Conservation (phyloP, 2,797 vertebrate genomes). For the Mus caroli region DNA sequence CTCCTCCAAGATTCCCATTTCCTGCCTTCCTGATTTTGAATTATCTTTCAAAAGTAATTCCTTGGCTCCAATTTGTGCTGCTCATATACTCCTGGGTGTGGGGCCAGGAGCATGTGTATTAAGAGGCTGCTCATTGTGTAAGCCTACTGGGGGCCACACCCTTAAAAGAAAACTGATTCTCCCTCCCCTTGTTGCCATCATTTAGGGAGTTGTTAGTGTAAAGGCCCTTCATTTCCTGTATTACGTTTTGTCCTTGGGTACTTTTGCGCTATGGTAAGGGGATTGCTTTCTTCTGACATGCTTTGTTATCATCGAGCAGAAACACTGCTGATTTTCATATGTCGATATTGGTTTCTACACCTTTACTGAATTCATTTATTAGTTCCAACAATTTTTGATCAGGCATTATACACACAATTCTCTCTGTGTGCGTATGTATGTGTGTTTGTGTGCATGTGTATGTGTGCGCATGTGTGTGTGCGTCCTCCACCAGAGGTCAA, state of each 20-base stretch:
- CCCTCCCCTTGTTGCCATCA: neutral
- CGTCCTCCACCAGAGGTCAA: neutral
- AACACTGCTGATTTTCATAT: neutral
- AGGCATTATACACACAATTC: neutral
- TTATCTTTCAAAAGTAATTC: neutral
- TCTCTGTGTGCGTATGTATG: neutral
- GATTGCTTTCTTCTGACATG: neutral
- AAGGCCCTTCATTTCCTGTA: neutral
- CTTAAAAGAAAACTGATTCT: neutral
- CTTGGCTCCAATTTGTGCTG: neutral
- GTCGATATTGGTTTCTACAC: neutral
- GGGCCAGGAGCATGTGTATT: neutral
- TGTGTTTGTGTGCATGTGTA: neutral
- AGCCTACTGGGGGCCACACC: neutral
- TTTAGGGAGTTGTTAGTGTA: neutral
- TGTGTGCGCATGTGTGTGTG: neutral
- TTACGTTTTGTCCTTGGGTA: neutral
- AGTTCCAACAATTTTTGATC: neutral
- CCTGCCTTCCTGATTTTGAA: neutral
- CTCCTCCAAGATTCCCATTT: neutral
- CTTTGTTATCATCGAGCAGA: neutral
- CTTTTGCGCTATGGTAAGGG: neutral
- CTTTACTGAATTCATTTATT: neutral
- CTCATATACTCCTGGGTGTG: neutral
- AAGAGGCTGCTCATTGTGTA: neutral